Conservation (phyloP, 2,113 vertebrate species). For the Pheucticus melanocephalus region DNA sequence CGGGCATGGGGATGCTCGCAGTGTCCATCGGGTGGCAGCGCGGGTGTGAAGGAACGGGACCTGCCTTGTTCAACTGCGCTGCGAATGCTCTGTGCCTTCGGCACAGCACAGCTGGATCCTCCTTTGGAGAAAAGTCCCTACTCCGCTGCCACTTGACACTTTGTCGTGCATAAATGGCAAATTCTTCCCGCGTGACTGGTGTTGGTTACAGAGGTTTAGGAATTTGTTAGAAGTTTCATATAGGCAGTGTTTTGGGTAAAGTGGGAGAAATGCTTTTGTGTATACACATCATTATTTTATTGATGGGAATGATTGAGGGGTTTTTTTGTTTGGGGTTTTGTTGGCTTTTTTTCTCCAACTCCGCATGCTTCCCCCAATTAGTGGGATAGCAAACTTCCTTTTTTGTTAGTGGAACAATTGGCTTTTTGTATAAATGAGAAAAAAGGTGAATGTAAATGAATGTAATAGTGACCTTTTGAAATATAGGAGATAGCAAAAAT, state of each 20-base stretch:
- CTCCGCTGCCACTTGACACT: neutral
- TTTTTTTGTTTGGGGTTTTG: neutral
- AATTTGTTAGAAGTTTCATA: neutral
- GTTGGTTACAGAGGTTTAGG: neutral
- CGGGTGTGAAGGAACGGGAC: neutral
- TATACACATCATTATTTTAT: neutral
- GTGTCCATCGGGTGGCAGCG: neutral
- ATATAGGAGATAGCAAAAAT: neutral
- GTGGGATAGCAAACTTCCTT: neutral
- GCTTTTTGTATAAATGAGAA: neutral
- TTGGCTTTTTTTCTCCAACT: neutral
- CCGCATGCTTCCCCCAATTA: neutral
- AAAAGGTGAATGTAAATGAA: neutral
- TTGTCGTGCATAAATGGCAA: neutral
- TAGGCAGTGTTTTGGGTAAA: neutral
- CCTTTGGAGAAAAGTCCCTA: neutral
- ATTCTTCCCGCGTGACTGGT: neutral
- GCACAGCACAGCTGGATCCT: rapidly evolving
- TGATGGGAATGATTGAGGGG: no score
- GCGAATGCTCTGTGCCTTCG: rapidly evolving
- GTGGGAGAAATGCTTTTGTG: neutral
- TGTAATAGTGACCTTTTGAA: neutral
- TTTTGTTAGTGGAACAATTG: neutral
- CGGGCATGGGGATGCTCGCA: neutral
- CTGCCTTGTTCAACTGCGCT: rapidly evolving